A percentile compares a stretch with the other conserved stretches of the same genome.
Conservation (phyloP, 1,140 invertebrate species). For the Neotoxoptera formosana region DNA sequence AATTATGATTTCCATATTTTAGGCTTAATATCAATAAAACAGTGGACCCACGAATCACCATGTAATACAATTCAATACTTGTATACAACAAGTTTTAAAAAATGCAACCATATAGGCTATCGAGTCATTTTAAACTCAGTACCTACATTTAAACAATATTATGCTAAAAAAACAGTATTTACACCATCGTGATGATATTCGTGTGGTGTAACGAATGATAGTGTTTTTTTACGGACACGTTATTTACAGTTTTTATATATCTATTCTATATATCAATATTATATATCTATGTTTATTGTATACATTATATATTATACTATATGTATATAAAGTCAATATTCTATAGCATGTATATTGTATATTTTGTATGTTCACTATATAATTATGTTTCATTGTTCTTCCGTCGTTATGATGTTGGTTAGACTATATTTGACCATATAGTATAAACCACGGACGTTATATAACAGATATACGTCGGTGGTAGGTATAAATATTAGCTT, state of each 20-base stretch:
- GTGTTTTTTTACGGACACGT: neutral
- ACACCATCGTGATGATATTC: neutral
- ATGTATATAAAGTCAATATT: neutral
- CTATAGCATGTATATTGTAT: neutral
- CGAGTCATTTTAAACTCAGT: neutral
- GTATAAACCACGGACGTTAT: no score
- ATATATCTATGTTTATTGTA: neutral
- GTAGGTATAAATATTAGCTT: neutral
- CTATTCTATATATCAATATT: no score
- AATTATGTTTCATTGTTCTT: neutral
- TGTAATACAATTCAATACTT: no score
- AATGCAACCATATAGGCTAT: neutral
- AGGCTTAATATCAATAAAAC: neutral
- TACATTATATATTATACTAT: neutral
- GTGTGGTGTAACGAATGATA: neutral
- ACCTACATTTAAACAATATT: neutral
- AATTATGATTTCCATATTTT: neutral
- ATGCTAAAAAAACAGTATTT: neutral
- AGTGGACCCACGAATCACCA: neutral
- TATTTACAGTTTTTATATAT: conserved; percentile 10
- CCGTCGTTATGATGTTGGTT: neutral
- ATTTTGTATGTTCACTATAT: neutral
- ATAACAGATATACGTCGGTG: neutral
- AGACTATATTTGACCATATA: neutral
- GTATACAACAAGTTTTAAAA: neutral